Evolutionary conservation across 2,888 invertebrate genomes (phyloP), one percentile per base, ranked within the genome.

Genomic region (Apodemia duryi): DNA sequence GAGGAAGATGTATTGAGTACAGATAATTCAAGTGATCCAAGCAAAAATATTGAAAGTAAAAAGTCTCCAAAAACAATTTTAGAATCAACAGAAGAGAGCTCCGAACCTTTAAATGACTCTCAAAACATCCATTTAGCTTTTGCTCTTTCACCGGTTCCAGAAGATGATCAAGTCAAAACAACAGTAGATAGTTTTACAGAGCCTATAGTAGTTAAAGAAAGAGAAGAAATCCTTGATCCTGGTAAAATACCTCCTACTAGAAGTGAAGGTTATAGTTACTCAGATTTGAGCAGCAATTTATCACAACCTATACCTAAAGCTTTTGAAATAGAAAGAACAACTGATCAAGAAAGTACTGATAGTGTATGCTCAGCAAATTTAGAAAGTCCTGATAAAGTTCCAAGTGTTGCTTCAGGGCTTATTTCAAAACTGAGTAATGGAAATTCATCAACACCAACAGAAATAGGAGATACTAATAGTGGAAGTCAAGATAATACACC

Each of bases 371-470:
- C 90, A 1, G 71, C 85, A 7, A 79, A 71, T 57, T 71, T 90
- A 63, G 88, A 88, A 6, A 91, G 89, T 70, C 90, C 88, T 2
- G 90, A 87, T 32, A 77, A 79, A 62, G 71, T 81, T 13, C 86
- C 87, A 1, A 86, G 72, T 66, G 84, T 87, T 1, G 75, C 89
- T 51, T 86, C 89, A 0, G 91, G 90, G 71, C 68, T 92, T 65
- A 91, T 92, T 32, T 83, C 89, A 0, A 91, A 91, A 76, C 73
- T 92, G n/a, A 90, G 90, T 0, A 92, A 92, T 65, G 91, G 91
- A 1, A 83, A 87, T 67, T 91, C 91, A 0, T 92, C 91, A 11
- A 91, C 91, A 0, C 91, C 91, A 6, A 83, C 88, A 0, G 90
- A 91, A 69, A 49, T 49, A 49, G 60, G 76, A 0, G 74, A 74